Evolutionary conservation across 2,113 vertebrate genomes (phyloP).

Genomic region (Trichomycterus rosablanca): DNA sequence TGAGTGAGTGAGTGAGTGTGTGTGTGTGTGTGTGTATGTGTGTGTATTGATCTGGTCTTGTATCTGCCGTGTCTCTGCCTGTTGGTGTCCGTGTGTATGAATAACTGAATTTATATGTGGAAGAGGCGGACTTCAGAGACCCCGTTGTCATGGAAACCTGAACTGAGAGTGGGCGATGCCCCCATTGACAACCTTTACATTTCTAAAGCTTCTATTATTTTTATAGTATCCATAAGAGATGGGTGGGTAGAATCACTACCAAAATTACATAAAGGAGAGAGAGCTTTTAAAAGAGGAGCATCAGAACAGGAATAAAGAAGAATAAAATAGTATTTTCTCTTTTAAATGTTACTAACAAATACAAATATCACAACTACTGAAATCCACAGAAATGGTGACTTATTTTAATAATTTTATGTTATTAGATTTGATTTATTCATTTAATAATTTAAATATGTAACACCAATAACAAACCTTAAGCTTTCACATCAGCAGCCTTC

Average conservation of each 20-base stretch:
- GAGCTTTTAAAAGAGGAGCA: not conserved
- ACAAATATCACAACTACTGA: no score
- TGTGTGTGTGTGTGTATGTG: constrained; percentile 13
- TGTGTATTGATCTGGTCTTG: constrained; percentile 44
- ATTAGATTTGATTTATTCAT: no score
- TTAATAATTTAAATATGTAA: no score
- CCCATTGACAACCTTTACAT: constrained; percentile 64
- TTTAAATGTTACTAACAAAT: no score
- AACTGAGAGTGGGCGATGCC: constrained; percentile 55
- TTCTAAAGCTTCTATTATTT: constrained; percentile 58
- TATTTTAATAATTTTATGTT: no score
- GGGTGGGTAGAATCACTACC: constrained; percentile 9
- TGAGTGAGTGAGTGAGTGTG: constrained; percentile 22
- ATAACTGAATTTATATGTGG: constrained; percentile 69
- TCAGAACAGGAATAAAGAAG: no score
- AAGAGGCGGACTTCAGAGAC: constrained; percentile 47
- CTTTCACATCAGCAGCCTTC: no score
- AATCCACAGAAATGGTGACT: no score
- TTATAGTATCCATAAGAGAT: constrained; percentile 54
- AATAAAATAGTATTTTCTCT: no score
- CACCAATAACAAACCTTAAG: no score
- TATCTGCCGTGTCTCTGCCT: constrained; percentile 49
- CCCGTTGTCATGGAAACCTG: constrained; percentile 64
- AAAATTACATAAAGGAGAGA: not conserved
- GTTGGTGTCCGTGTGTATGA: constrained; percentile 59